Evolutionary conservation across 2,797 vertebrate species (phyloP), one percentile per base, ranked within the genome.

Genomic region (Sebastes elongatus): DNA sequence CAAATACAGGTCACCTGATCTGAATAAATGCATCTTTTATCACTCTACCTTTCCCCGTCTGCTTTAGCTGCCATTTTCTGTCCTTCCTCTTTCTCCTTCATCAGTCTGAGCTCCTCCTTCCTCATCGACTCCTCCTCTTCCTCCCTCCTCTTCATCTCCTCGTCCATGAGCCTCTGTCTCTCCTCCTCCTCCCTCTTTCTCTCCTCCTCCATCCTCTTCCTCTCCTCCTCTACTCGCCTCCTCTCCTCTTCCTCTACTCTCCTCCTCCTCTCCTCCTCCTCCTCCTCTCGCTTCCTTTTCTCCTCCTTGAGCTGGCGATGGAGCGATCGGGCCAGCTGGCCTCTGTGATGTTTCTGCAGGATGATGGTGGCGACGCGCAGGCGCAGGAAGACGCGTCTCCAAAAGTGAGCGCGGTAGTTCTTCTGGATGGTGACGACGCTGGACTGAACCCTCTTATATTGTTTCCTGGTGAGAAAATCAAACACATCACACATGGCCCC

Each of bases 401-500:
- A 97, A 92, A 96, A 97, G 90, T 97, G 94, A 0, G 97, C 96
- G 0, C 97, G 96, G 88, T 97, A 98, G 93, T 97, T 97, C 94
- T 97, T 98, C 93, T 99, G 97, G 92, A 99, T 97, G 85, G 93
- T 95, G 91, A 98, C 79, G 6, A 94, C 93, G 92, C 97, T 97
- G 94, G 92, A 92, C 83, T 95, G 90, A 80, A 96, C 95, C 84
- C 93, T 96, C 90, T 83, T 96, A 62, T 97, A 98, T 72, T 96
- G 96, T 93, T 97, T 98, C 96, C 97, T 98, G 83, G 3, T 0
- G 70, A 62, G 14, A 42, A 56, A 63, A 72, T 23, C 16, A 52
- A 76, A 81, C 16, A 6, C 14, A 66, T 70, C n/a, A 60, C 42
- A 33, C 6, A 16, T 3, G 10, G 10, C 8, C 32, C 4, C 8